Evolutionary conservation across 2,888 invertebrate species (phyloP), one percentile per base, ranked within the genome.

Genomic region (Hirtodrosophila histrioides): DNA sequence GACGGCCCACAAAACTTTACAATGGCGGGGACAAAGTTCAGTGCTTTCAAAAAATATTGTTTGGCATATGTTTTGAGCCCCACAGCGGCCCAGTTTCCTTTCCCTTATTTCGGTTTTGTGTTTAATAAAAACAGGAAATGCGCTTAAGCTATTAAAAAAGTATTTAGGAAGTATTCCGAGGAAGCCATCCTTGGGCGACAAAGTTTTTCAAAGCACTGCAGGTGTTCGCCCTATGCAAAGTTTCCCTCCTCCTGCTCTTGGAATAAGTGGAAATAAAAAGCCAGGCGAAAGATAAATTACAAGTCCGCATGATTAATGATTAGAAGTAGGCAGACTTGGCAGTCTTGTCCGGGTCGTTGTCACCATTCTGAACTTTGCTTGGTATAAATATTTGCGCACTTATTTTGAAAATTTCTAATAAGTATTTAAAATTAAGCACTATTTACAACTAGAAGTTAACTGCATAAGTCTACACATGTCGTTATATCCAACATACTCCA

Each of bases 131-230:
- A 74, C 77, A 71, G 70, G 65, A 77, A 88, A 86, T 77, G 84
- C 81, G 77, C 88, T 76, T 72, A 77, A 84, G 88, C 84, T 84
- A 86, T 84, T 88, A 88, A 86, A 86, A 84, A 84, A 84, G 84
- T 78, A 84, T 86, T 84, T 84, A 69, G 72, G 69, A 84, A 88
- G 84, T 84, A 88, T 86, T 88, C 66, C 37, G 50, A 48, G 65
- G 49, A 55, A 33, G 57, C 45, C 63, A 61, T 45, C 24, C 55
- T 58, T 51, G 53, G 44, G 49, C 35, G 29, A 44, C 24, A 73
- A 76, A 71, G 45, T 75, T 85, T 68, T 60, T 60, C 35, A 43
- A 24, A 43, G 27, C 39, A 39, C 53, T 60, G 69, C 66, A 78
- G 69, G 75, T 75, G 70, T 58, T 46, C 65, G 56, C 24, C 49